Evolutionary conservation across 2,113 vertebrate genomes (phyloP).

Genomic region (Vimba vimba): DNA sequence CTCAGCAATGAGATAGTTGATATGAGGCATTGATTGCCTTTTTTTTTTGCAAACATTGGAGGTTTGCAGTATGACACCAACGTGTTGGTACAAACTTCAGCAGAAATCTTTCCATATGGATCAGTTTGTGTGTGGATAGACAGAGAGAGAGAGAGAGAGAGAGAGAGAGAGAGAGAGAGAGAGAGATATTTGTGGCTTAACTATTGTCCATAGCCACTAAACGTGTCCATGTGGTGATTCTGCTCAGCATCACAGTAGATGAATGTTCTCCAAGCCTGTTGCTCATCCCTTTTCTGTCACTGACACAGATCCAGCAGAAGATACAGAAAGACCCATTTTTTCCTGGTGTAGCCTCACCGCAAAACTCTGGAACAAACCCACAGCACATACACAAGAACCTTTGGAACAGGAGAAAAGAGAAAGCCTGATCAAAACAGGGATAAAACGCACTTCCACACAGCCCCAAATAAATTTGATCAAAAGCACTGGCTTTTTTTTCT

Average conservation of each 20-base stretch:
- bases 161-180: no score
- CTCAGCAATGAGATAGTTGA: conserved; percentile 72
- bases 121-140: conserved; percentile 63
- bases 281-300: conserved; percentile 70
- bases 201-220: conserved; percentile 46
- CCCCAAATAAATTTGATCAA: conserved; percentile 77
- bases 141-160: conserved; percentile 47
- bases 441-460: conserved; percentile 61
- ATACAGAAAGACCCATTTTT: conserved; percentile 54
- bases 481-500: conserved; percentile 62
- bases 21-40: conserved; percentile 74
- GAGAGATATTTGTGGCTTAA: conserved; percentile 37
- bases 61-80: conserved; percentile 71
- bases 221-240: conserved; percentile 44
- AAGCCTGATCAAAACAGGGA: conserved; percentile 71
- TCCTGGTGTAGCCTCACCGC: conserved; percentile 1
- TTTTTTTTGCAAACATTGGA: conserved; percentile 57
- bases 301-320: conserved; percentile 39
- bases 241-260: conserved; percentile 33
- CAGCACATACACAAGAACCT: conserved; percentile 31
- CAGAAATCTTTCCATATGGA: conserved; percentile 74
- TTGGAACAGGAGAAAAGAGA: conserved; percentile 59
- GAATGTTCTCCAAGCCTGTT: conserved; percentile 62
- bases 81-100: conserved; percentile 70
- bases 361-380: conserved; percentile 63